phyloP scores from a whole-genome alignment of 2,797 vertebrate genomes.

The Gorsachius magnificus region DNA sequence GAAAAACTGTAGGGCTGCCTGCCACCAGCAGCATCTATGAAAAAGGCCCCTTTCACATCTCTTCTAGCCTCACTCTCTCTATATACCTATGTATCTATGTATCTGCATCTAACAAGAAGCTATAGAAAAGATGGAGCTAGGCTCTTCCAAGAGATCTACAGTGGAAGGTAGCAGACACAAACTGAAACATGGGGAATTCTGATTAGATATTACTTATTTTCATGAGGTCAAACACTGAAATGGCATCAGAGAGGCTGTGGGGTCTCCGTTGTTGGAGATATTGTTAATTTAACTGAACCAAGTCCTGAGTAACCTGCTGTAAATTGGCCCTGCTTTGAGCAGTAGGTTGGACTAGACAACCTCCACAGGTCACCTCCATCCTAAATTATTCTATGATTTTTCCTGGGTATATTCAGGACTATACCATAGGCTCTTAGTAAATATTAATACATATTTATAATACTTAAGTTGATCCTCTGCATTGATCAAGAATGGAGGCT shows the following conservation, averaged over 20 bases:
- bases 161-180: background rate
- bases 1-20: background rate
- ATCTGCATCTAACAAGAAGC: background rate
- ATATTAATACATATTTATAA: background rate
- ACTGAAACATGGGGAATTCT: background rate
- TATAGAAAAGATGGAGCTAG: background rate
- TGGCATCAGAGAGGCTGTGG: background rate
- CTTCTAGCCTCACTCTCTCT: background rate
- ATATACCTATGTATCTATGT: background rate
- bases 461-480: background rate
- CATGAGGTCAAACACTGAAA: background rate
- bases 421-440: background rate
- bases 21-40: background rate
- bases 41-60: background rate
- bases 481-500: background rate
- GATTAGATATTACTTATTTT: background rate
- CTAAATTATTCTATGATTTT: background rate
- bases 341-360: background rate
- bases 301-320: background rate
- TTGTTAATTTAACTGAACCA: background rate
- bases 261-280: background rate
- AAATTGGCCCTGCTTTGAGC: background rate
- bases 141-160: background rate
- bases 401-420: background rate
- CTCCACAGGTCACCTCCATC: background rate